Conservation (phyloP, 2,113 vertebrate species). For the Manacus vitellinus region DNA sequence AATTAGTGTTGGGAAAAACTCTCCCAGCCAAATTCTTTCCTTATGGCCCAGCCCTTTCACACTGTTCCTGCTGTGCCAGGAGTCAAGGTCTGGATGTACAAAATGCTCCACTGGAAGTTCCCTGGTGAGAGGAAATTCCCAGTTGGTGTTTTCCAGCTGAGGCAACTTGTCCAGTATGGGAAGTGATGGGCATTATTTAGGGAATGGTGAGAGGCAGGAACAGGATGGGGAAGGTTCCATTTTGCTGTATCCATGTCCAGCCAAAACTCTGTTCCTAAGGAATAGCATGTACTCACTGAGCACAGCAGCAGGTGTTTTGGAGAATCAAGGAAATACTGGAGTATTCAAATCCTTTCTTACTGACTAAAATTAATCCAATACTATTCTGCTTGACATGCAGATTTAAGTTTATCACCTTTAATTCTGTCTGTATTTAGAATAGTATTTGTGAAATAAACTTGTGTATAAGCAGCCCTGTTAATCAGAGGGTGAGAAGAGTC, state of each 20-base stretch:
- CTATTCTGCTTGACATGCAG: not conserved
- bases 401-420: not conserved
- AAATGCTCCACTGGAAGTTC: not conserved
- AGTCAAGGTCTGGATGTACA: not conserved
- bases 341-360: not conserved
- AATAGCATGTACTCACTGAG: not conserved
- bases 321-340: not conserved
- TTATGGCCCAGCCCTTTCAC: not conserved
- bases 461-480: not conserved
- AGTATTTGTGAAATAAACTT: not conserved
- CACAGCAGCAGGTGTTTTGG: not conserved
- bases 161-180: not conserved
- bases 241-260: not conserved
- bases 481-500: not conserved
- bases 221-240: not conserved
- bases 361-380: not conserved
- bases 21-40: not conserved
- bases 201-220: too few relatives aligned
- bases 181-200: not conserved
- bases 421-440: not conserved
- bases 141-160: not conserved
- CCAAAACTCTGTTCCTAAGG: not conserved
- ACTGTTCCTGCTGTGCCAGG: not conserved
- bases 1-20: not conserved
- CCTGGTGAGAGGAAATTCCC: not conserved